Evolutionary conservation across 2,797 vertebrate species (phyloP).

Genomic region (Galagoides demidoff): DNA sequence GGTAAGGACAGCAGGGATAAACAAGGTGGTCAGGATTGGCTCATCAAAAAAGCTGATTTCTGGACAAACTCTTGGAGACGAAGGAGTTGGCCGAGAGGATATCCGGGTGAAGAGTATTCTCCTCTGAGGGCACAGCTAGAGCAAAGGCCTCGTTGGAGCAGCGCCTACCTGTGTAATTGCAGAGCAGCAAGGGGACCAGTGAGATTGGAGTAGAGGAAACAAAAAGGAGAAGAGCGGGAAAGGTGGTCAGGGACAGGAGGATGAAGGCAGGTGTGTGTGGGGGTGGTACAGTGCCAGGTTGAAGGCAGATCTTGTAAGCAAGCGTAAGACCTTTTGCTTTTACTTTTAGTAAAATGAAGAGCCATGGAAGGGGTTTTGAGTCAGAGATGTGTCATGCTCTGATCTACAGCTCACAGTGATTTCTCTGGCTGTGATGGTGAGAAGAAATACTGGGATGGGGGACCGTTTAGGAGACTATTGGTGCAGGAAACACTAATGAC

Average conservation of each 20-base stretch:
- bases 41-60: neutral
- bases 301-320: neutral
- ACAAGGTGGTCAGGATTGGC: neutral
- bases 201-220: no score
- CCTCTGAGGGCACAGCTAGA: neutral
- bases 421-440: neutral
- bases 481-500: neutral
- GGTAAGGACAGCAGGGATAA: neutral
- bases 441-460: neutral
- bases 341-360: slow-evolving; percentile 10
- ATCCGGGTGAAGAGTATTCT: neutral
- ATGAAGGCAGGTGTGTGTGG: no score
- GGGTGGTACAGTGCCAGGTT: neutral
- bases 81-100: neutral
- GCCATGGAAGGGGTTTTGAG: neutral
- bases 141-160: neutral
- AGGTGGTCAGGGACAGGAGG: neutral
- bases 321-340: neutral
- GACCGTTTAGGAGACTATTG: neutral
- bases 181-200: no score
- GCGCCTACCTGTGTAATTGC: no score
- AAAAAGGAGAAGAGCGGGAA: neutral
- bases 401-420: neutral
- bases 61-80: neutral
- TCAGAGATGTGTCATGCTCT: neutral